Percentiles rank a stretch among this genome's conserved stretches.
Conservation (phyloP, 2,113 vertebrate genomes). For the Pyrgilauda ruficollis region DNA sequence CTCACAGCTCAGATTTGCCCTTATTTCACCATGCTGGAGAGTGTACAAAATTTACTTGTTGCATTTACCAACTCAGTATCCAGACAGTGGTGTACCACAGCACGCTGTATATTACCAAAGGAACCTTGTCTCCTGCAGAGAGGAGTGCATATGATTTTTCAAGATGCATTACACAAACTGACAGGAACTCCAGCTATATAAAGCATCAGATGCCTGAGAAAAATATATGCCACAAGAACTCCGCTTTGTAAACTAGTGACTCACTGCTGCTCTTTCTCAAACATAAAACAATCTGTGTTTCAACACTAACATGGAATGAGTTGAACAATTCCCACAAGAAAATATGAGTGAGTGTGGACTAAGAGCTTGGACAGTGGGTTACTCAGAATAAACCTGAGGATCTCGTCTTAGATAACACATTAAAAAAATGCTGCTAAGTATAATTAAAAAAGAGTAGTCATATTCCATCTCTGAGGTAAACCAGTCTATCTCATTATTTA, state of each 20-base stretch:
- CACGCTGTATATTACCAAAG: background rate
- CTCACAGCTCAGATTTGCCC: background rate
- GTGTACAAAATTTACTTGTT: background rate
- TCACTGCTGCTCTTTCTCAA: conserved; percentile 27
- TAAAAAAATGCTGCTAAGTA: background rate
- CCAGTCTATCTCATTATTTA: conserved; percentile 25
- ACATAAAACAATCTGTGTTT: background rate
- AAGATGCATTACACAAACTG: conserved; percentile 17
- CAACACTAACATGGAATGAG: background rate
- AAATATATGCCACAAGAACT: background rate
- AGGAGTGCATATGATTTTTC: background rate
- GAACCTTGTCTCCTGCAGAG: background rate
- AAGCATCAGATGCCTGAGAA: conserved; percentile 1
- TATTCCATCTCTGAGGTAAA: background rate
- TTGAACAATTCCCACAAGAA: conserved; percentile 35
- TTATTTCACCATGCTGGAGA: background rate
- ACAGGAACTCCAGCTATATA: conserved; percentile 37
- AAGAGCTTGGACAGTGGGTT: background rate
- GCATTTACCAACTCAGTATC: background rate
- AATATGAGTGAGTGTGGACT: background rate
- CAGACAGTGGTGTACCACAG: background rate
- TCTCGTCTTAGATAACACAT: background rate
- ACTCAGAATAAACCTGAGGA: conserved; percentile 31
- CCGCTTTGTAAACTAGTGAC: conserved; percentile 11
- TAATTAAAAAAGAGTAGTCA: background rate